Evolutionary conservation across 2,888 invertebrate genomes (phyloP).

Genomic region (Scaptomyza caliginosa): DNA sequence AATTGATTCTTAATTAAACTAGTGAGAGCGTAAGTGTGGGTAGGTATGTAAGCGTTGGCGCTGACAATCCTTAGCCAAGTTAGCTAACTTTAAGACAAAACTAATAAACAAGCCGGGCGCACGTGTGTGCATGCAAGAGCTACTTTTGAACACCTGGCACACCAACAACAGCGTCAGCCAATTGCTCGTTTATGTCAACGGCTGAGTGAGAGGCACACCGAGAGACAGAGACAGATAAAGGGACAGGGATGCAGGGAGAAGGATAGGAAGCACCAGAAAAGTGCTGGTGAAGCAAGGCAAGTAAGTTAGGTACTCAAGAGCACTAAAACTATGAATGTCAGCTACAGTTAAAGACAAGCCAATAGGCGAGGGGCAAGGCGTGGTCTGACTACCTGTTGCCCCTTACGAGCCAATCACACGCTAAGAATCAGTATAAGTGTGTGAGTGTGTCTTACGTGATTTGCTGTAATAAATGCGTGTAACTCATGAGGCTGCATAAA

Average conservation of each 20-base stretch:
- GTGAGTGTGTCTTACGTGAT: conserved; percentile 54
- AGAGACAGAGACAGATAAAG: no score
- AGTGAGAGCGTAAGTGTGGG: conserved; percentile 32
- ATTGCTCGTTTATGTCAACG: conserved; percentile 53
- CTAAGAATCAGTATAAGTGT: conserved; percentile 22
- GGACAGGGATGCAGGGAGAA: no score
- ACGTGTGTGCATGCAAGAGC: conserved; percentile 32
- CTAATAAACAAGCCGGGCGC: conserved; percentile 36
- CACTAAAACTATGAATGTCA: conserved; percentile 61
- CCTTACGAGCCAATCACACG: conserved; percentile 41
- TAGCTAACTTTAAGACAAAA: conserved; percentile 36
- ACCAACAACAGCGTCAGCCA: conserved; percentile 13
- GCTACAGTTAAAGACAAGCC: background rate
- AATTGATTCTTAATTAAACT: conserved; percentile 77
- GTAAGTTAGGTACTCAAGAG: conserved; percentile 50
- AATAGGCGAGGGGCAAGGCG: background rate
- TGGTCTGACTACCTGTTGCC: conserved; percentile 47
- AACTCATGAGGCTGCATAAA: conserved; percentile 71
- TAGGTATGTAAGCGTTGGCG: background rate
- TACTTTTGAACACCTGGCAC: conserved; percentile 40
- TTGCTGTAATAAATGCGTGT: conserved; percentile 67
- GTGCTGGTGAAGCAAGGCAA: conserved; percentile 11
- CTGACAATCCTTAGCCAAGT: conserved; percentile 8
- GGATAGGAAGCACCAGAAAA: no score
- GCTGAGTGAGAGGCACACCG: background rate